A percentile compares a stretch with the other conserved stretches of the same genome.
phyloP scores from a whole-genome alignment of 2,113 vertebrate genomes.

The Nothobranchius furzeri region DNA sequence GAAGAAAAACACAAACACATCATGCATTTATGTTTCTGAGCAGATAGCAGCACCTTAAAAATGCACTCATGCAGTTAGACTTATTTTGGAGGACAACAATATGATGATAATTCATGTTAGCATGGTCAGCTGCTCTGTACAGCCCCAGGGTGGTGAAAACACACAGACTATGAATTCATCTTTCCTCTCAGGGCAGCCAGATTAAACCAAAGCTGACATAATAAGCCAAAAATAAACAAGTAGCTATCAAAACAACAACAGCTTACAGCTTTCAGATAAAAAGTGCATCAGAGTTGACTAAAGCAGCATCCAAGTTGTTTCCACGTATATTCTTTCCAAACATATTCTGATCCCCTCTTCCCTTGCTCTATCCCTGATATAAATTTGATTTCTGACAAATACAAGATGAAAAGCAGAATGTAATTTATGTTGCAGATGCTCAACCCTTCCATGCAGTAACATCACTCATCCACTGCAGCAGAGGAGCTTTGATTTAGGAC shows the following conservation, averaged over 20 bases:
- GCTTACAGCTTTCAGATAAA: not conserved
- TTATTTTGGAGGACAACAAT: conserved; percentile 20
- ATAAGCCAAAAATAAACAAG: not conserved
- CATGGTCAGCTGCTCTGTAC: conserved; percentile 19
- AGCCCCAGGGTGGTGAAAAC: conserved; percentile 24
- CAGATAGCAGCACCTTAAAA: not conserved
- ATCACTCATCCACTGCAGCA: conserved; percentile 47
- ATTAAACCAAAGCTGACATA: conserved; percentile 35
- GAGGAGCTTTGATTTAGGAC: conserved; percentile 41
- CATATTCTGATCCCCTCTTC: no score
- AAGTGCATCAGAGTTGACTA: not conserved
- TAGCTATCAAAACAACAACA: not conserved
- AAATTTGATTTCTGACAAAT: not conserved
- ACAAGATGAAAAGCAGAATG: not conserved
- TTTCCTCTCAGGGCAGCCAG: conserved; percentile 17
- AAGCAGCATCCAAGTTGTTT: not conserved
- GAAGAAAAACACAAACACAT: conserved; percentile 29
- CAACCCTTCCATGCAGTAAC: conserved; percentile 1
- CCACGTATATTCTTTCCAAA: not conserved
- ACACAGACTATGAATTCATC: conserved; percentile 3
- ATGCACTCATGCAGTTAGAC: conserved; percentile 19
- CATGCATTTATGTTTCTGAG: conserved; percentile 6
- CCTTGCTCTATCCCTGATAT: not conserved
- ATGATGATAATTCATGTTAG: conserved; percentile 27
- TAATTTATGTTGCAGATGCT: conserved; percentile 12